A percentile compares a stretch with the other conserved stretches of the same genome.
Evolutionary conservation across 2,888 invertebrate species (phyloP).

Genomic region (Ptychoptera contaminata): DNA sequence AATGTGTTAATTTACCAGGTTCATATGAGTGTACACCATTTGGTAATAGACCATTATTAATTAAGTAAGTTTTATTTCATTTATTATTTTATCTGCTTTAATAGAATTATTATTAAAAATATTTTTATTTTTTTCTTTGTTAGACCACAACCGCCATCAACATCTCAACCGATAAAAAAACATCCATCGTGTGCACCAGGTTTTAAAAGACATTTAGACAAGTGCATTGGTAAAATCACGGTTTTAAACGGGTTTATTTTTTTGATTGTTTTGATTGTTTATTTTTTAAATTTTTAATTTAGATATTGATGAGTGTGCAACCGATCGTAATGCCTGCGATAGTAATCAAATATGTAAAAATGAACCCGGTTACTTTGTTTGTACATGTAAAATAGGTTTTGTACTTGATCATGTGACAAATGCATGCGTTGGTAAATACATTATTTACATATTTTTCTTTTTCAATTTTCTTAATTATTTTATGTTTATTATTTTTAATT

Average conservation of each 20-base stretch:
- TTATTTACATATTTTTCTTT: constrained; percentile 8
- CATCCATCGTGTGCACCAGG: constrained; percentile 1
- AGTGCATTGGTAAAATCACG: background rate
- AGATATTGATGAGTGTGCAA: constrained; percentile 55
- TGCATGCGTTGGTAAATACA: constrained; percentile 41
- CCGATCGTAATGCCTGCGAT: constrained; percentile 38
- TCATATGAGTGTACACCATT: constrained; percentile 43
- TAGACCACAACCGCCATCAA: background rate
- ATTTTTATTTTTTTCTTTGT: background rate
- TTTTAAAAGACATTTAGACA: background rate
- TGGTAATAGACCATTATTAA: too few relatives aligned
- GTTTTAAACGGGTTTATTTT: background rate
- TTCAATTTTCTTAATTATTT: background rate
- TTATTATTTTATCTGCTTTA: background rate
- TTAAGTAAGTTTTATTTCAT: too few relatives aligned
- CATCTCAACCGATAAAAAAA: background rate
- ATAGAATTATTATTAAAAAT: background rate
- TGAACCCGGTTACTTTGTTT: constrained; percentile 48
- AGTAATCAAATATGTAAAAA: constrained; percentile 52
- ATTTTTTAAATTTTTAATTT: background rate
- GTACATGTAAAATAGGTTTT: constrained; percentile 47
- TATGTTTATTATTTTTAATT: background rate
- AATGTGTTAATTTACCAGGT: constrained; percentile 60
- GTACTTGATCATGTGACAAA: constrained; percentile 41
- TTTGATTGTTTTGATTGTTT: background rate